phyloP scores from a whole-genome alignment of 1,140 invertebrate species.

The Nephila pilipes region DNA sequence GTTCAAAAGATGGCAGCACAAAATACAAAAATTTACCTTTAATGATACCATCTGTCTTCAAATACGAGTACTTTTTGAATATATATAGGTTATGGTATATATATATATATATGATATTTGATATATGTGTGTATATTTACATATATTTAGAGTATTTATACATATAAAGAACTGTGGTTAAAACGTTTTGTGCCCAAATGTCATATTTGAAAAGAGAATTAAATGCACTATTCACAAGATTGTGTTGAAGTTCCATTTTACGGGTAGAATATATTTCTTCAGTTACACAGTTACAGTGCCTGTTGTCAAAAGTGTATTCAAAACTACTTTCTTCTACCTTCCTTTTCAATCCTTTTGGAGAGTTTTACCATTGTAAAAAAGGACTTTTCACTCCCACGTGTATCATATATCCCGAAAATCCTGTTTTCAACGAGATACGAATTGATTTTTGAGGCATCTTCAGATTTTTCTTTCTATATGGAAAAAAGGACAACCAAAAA shows the following conservation, averaged over 20 bases:
- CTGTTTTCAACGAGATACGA: conserved; percentile 63
- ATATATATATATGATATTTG: no score
- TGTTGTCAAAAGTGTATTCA: conserved; percentile 56
- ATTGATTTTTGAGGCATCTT: conserved; percentile 65
- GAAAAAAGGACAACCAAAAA: conserved; percentile 19
- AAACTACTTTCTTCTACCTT: conserved; percentile 13
- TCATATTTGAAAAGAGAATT: neutral
- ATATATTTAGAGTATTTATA: no score
- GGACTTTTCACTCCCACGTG: conserved; percentile 32
- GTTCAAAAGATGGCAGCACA: no score
- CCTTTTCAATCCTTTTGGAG: conserved; percentile 58
- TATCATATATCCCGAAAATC: conserved; percentile 59
- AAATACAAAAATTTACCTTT: no score
- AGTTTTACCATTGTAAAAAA: conserved; percentile 69
- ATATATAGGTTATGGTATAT: no score
- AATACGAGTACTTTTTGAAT: no score
- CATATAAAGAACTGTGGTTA: no score
- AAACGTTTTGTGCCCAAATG: no score
- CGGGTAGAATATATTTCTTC: neutral
- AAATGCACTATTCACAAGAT: neutral
- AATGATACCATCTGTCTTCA: no score
- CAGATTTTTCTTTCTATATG: conserved; percentile 54
- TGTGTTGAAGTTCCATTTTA: neutral
- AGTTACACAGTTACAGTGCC: conserved; percentile 14
- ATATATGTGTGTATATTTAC: no score